These are phyloP conservation scores for Leptopilina myrica DNA, from an alignment of 2,888 invertebrate species.

Conservation along the genomic window DNA sequence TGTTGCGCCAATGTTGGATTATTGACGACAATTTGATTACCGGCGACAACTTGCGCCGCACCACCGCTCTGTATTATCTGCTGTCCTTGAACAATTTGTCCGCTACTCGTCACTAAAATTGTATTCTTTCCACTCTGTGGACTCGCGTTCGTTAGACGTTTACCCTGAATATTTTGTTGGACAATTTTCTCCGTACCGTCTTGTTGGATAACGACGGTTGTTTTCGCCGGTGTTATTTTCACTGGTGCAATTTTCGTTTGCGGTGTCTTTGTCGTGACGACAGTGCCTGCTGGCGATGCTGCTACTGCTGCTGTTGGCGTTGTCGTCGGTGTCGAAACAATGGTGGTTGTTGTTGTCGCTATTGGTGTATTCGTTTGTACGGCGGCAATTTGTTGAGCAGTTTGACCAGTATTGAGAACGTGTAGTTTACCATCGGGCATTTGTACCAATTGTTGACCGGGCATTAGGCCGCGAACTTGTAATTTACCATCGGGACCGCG, in stretches of 20 bases:
- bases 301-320: conserved; percentile 5
- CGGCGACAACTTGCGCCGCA: conserved; percentile 69
- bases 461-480: conserved; percentile 92
- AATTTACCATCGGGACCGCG: conserved; percentile 94
- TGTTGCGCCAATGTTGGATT: conserved; percentile 87
- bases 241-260: conserved; percentile 59
- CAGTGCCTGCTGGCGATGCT: neutral
- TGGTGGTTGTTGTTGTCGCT: conserved; percentile 18
- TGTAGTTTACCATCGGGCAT: conserved; percentile 96
- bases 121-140: conserved; percentile 66
- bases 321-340: neutral
- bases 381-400: conserved; percentile 37
- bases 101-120: conserved; percentile 71
- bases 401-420: conserved; percentile 85
- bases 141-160: conserved; percentile 56
- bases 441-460: conserved; percentile 94
- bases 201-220: conserved; percentile 68
- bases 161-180: conserved; percentile 63
- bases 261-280: conserved; percentile 51
- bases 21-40: conserved; percentile 86
- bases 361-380: conserved; percentile 46
- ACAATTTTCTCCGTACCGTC: conserved; percentile 42
- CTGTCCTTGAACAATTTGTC: conserved; percentile 68
- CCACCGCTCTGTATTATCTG: conserved; percentile 75
- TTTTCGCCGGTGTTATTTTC: conserved; percentile 66